phyloP scores from a whole-genome alignment of 2,888 invertebrate genomes.

The Melanotus villosus region DNA sequence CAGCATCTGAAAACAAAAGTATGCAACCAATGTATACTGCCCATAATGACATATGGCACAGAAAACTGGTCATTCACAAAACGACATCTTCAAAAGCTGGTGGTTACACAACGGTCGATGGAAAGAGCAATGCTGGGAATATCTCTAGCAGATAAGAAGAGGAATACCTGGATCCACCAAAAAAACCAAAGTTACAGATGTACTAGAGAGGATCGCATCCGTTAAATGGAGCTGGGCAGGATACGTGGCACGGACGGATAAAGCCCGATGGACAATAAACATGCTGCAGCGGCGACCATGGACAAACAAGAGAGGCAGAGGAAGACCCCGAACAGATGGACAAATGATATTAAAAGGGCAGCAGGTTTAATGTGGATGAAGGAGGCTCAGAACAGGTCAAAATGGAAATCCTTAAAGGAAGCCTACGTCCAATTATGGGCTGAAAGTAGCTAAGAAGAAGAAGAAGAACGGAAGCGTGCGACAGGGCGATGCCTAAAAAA shows the following conservation, averaged over 20 bases:
- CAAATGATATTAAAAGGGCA: constrained; percentile 1
- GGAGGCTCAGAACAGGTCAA: background rate
- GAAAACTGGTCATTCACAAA: background rate
- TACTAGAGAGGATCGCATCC: too few species aligned
- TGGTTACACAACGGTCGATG: background rate
- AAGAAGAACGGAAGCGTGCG: too few species aligned
- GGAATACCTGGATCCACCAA: background rate
- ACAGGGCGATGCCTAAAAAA: too few species aligned
- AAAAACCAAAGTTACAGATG: too few species aligned
- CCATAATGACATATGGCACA: background rate
- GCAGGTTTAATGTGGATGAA: background rate
- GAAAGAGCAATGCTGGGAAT: background rate
- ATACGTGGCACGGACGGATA: too few species aligned
- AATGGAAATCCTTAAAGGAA: constrained; percentile 20
- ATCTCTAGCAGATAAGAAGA: background rate
- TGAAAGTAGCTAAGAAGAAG: too few species aligned
- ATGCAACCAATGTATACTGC: background rate
- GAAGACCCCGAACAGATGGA: background rate
- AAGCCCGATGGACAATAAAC: too few species aligned
- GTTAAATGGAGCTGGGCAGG: too few species aligned
- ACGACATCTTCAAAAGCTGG: background rate
- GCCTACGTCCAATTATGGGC: background rate
- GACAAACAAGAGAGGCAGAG: background rate
- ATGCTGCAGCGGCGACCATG: too few species aligned
- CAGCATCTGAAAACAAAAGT: background rate